These are phyloP conservation scores for Notothenia coriiceps DNA, from an alignment of 2,113 vertebrate species.

Conservation along the genomic window DNA sequence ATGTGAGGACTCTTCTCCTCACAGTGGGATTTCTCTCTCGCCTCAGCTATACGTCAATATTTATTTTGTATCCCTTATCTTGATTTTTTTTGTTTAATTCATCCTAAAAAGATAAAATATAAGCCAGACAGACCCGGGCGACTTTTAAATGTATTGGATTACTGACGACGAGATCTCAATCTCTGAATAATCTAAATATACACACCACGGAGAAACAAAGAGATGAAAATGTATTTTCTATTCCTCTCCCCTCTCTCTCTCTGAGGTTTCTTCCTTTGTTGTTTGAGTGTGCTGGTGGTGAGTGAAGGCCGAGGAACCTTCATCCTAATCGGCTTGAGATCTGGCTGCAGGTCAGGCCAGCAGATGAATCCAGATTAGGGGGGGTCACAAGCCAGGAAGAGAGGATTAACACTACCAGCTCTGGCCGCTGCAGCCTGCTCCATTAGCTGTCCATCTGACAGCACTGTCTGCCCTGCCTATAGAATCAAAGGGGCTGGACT, in stretches of 20 bases:
- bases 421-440: slow-evolving; percentile 45
- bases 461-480: slow-evolving; percentile 29
- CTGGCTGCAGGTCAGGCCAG: slow-evolving; percentile 82
- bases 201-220: background rate
- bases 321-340: slow-evolving; percentile 88
- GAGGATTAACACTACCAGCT: slow-evolving; percentile 83
- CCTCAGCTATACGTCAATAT: slow-evolving; percentile 3
- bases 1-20: slow-evolving; percentile 1
- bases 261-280: slow-evolving; percentile 24
- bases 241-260: background rate
- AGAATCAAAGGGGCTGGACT: slow-evolving; percentile 14
- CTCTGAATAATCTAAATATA: slow-evolving; percentile 36
- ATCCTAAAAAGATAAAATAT: slow-evolving; percentile 26
- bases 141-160: slow-evolving; percentile 38
- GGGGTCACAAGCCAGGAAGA: slow-evolving; percentile 87
- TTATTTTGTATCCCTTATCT: slow-evolving; percentile 18
- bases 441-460: slow-evolving; percentile 33
- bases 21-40: background rate
- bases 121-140: background rate
- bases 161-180: slow-evolving; percentile 21
- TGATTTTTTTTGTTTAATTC: slow-evolving; percentile 18
- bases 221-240: background rate
- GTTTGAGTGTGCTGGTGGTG: slow-evolving; percentile 37
- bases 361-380: slow-evolving; percentile 87
- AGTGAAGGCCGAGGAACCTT: slow-evolving; percentile 63